Base-by-base conservation (phyloP, 2,797 vertebrate genomes). In the Pelobates cultripes region DNA sequence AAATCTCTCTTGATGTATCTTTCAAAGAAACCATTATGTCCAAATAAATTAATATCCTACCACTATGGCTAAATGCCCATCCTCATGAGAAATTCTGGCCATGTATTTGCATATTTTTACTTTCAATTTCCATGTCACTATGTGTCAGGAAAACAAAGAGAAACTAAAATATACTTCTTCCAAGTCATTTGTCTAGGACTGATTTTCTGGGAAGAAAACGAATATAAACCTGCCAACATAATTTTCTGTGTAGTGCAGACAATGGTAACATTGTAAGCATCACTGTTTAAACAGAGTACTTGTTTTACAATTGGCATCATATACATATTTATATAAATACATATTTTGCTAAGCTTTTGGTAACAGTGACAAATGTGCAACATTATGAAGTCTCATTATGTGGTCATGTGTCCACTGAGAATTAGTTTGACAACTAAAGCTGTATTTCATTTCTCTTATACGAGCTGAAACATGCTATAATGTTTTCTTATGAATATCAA, bases 181-280 rank as follows among this genome's bases (percentile, higher is more conserved):
- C 75, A 77, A 77, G 75, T 82, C 73, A 72, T 77, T 77, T 53
- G 42, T 73, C 71, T 67, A 57, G 69, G 53, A 61, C 45, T 72
- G 69, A 77, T 73, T 82, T 82, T 82, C 80, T 82, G 74, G 80
- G 75, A 82, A 44, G 70, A 77, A 77, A 68, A 82, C 28, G 67
- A 77, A 57, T 55, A 43, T 66, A 42, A 12, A 64, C 74, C 69
- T 82, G 80, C 80, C 80, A 82, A 77, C 75, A 82, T 82, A n/a
- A 73, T 82, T 82, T 82, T 66, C 74, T 77, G 75, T 71, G 47
- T 73, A 72, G 47, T 66, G 47, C 28, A 61, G 69, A 82, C 80
- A 82, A 82, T 73, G 28, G 45, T 67, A 67, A 73, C 75, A 60
- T 77, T 82, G 69, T 68, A 72, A 67, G 75, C 55, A 68, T 73